These are phyloP conservation scores for Triplophysa rosa DNA, from an alignment of 2,113 vertebrate genomes.

Conservation along the genomic window DNA sequence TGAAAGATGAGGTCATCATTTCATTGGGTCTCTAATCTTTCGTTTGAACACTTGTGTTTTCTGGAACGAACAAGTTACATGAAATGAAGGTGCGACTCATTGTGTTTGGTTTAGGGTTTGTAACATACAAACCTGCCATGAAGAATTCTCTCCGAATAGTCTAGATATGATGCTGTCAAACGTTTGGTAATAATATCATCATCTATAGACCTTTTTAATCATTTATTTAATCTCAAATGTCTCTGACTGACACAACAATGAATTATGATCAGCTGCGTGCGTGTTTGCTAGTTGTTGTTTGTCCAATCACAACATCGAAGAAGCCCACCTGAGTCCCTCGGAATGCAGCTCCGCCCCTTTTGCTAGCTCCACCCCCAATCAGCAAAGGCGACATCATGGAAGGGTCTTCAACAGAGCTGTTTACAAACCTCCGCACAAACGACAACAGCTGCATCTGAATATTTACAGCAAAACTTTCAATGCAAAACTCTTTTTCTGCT, in stretches of 20 bases:
- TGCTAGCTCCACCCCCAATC: slow-evolving; percentile 27
- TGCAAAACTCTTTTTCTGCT: neutral
- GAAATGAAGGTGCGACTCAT: too few relatives aligned
- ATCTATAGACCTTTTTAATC: too few relatives aligned
- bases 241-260: neutral
- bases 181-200: neutral
- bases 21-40: too few relatives aligned
- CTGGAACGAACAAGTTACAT: too few relatives aligned
- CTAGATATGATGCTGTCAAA: neutral
- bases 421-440: slow-evolving; percentile 62
- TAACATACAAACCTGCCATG: too few relatives aligned
- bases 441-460: slow-evolving; percentile 2
- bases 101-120: too few relatives aligned
- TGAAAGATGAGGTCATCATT: too few relatives aligned
- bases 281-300: neutral
- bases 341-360: slow-evolving; percentile 20
- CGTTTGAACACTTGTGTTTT: too few relatives aligned
- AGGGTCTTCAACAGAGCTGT: slow-evolving; percentile 56
- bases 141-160: neutral
- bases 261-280: neutral
- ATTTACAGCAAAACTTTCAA: slow-evolving; percentile 6
- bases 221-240: neutral
- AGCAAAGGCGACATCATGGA: slow-evolving; percentile 19
- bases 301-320: slow-evolving; percentile 10
- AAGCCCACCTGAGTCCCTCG: slow-evolving; percentile 22